Evolutionary conservation across 2,797 vertebrate species (phyloP).

Genomic region (Phrynocephalus guinanensis): DNA sequence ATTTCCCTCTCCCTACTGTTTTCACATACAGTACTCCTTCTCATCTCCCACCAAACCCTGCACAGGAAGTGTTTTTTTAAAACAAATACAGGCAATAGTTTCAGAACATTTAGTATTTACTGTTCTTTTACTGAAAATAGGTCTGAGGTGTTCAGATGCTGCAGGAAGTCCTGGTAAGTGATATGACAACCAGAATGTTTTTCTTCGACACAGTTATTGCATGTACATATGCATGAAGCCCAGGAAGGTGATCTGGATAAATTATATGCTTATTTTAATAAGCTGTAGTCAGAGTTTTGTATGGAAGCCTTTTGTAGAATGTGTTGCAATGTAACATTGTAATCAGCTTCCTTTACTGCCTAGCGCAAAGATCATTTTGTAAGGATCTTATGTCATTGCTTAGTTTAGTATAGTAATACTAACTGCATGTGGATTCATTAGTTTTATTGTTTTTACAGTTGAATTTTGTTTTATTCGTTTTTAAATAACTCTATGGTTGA

Average conservation of each 20-base stretch:
- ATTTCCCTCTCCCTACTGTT: neutral
- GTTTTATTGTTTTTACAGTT: too few relatives aligned
- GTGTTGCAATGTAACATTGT: too few relatives aligned
- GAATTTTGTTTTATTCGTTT: too few relatives aligned
- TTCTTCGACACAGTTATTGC: neutral
- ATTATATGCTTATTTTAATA: neutral
- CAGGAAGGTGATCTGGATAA: too few relatives aligned
- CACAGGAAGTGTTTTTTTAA: neutral
- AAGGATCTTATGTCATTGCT: too few relatives aligned
- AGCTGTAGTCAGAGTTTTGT: too few relatives aligned
- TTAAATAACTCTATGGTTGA: too few relatives aligned
- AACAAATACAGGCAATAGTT: neutral
- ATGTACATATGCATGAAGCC: neutral
- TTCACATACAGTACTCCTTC: neutral
- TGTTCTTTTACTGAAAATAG: slow-evolving; percentile 37
- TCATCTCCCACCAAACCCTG: neutral
- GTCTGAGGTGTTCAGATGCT: slow-evolving; percentile 10
- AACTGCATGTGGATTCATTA: too few relatives aligned
- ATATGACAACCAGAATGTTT: neutral
- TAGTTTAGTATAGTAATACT: too few relatives aligned
- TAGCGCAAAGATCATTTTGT: too few relatives aligned
- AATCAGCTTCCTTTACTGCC: too few relatives aligned
- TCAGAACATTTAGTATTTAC: neutral
- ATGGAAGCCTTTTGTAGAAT: too few relatives aligned
- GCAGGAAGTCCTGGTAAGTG: slow-evolving; percentile 30